phyloP scores from a whole-genome alignment of 2,113 vertebrate genomes.

The Anoura caudifer region DNA sequence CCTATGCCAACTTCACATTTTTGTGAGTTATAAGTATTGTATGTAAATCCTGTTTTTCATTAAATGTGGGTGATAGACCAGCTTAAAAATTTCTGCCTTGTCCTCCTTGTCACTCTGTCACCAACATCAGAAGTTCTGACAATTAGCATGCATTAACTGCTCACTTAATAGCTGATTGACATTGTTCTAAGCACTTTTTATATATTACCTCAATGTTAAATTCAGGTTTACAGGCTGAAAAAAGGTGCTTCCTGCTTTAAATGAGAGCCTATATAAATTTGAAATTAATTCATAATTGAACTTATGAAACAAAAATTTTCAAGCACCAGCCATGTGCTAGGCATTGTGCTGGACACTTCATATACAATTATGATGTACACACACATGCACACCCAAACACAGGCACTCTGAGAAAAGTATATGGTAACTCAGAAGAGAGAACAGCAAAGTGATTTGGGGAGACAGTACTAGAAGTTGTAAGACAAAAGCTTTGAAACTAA shows the following conservation, averaged over 20 bases:
- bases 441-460: not conserved
- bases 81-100: not conserved
- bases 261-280: not conserved
- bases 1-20: not conserved
- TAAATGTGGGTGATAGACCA: not conserved
- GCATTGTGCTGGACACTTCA: not conserved
- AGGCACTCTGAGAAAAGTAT: not conserved
- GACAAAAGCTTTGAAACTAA: not conserved
- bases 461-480: not conserved
- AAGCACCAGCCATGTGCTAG: not conserved
- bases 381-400: not conserved
- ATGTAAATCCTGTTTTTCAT: not conserved
- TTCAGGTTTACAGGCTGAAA: not conserved
- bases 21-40: not conserved
- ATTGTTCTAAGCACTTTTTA: not conserved
- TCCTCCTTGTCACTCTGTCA: not conserved
- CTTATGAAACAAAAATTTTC: not conserved
- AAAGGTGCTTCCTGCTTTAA: not conserved
- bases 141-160: not conserved
- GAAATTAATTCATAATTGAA: not conserved
- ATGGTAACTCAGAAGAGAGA: not conserved
- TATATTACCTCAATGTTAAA: not conserved
- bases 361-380: not conserved
- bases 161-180: not conserved
- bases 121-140: not conserved